phyloP scores from a whole-genome alignment of 2,797 vertebrate species.

The Scomberomorus guttatus region DNA sequence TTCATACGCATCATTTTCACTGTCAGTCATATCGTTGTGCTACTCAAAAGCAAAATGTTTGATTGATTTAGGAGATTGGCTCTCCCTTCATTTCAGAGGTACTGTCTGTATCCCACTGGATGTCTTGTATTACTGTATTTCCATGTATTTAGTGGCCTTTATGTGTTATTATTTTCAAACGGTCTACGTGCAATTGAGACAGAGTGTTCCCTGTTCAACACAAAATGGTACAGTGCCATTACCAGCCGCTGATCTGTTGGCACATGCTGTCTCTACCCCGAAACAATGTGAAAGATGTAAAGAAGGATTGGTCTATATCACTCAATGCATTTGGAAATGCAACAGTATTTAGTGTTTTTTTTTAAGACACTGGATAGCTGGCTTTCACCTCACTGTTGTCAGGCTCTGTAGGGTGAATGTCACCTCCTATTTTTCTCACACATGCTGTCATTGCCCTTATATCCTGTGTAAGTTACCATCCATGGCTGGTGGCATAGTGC shows the following conservation, averaged over 20 bases:
- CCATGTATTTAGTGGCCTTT: slow-evolving; percentile 86
- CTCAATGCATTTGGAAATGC: slow-evolving; percentile 49
- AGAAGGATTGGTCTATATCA: slow-evolving; percentile 61
- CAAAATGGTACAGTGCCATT: slow-evolving; percentile 77
- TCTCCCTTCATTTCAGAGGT: slow-evolving; percentile 72
- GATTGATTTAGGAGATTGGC: slow-evolving; percentile 64
- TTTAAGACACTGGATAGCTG: slow-evolving; percentile 61
- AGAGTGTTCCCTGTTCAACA: slow-evolving; percentile 77
- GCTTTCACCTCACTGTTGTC: slow-evolving; percentile 4
- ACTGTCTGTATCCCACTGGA: slow-evolving; percentile 80
- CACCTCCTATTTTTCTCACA: slow-evolving; percentile 62
- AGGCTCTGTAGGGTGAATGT: slow-evolving; percentile 43
- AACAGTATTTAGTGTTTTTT: slow-evolving; percentile 54
- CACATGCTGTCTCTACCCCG: slow-evolving; percentile 77
- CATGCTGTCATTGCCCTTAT: slow-evolving; percentile 52
- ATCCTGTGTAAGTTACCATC: slow-evolving; percentile 43
- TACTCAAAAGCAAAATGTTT: slow-evolving; percentile 69
- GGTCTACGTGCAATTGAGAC: slow-evolving; percentile 81
- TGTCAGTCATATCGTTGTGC: slow-evolving; percentile 69
- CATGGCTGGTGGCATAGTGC: slow-evolving; percentile 61
- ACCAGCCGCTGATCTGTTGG: slow-evolving; percentile 80
- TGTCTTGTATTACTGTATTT: slow-evolving; percentile 80
- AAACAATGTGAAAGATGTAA: slow-evolving; percentile 80
- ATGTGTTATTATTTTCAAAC: slow-evolving; percentile 74
- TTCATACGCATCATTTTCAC: slow-evolving; percentile 67